Percentiles rank a stretch among this genome's conserved stretches.
Conservation (phyloP, 2,888 invertebrate species). For the Stenodema calcarata region DNA sequence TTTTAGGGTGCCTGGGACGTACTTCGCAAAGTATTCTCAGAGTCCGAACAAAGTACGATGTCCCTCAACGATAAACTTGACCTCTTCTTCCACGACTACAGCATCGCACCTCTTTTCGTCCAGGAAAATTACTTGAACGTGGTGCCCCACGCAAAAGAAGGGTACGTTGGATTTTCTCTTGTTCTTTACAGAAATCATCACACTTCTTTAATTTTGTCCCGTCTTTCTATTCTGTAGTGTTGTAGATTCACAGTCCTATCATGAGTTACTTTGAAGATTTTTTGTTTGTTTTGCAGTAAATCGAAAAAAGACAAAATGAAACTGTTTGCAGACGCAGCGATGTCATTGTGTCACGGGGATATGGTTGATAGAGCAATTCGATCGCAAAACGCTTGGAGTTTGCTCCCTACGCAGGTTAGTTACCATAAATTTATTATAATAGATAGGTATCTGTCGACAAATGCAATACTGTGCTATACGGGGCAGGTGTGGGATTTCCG, state of each 20-base stretch:
- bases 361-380: slow-evolving; percentile 83
- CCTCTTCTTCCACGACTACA: slow-evolving; percentile 97
- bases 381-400: slow-evolving; percentile 80
- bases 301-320: slow-evolving; percentile 67
- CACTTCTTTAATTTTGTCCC: too few relatives aligned
- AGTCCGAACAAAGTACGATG: slow-evolving; percentile 79
- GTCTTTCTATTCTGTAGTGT: too few relatives aligned
- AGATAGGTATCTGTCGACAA: too few relatives aligned
- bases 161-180: slow-evolving; percentile 63
- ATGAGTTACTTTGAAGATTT: too few relatives aligned
- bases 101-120: slow-evolving; percentile 93
- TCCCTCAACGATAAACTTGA: slow-evolving; percentile 81
- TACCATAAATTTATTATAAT: too few relatives aligned
- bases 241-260: too few relatives aligned
- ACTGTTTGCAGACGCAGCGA: slow-evolving; percentile 80
- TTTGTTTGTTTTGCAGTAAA: slow-evolving; percentile 61
- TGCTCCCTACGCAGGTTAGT: slow-evolving; percentile 74
- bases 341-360: slow-evolving; percentile 86
- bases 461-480: too few relatives aligned
- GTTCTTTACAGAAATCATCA: too few relatives aligned
- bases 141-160: slow-evolving; percentile 72
- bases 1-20: slow-evolving; percentile 91
- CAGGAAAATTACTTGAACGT: slow-evolving; percentile 95
- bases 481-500: too few relatives aligned
- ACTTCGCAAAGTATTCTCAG: slow-evolving; percentile 83